Conservation (phyloP, 2,888 invertebrate genomes). For the Andrena haemorrhoa region DNA sequence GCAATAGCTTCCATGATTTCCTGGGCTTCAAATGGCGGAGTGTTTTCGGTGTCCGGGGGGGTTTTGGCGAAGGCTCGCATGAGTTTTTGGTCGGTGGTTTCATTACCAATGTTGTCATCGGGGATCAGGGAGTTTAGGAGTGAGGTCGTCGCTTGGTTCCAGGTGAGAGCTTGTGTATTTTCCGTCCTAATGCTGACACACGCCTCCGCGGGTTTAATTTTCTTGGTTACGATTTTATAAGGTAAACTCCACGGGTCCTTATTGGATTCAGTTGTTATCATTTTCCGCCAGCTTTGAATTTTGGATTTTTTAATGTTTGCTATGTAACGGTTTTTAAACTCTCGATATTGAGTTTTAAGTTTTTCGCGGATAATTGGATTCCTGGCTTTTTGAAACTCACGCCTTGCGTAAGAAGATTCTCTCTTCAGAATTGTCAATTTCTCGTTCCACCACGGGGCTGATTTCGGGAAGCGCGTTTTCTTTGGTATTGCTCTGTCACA, state of each 20-base stretch:
- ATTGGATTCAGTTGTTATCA: background rate
- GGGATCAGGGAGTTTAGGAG: background rate
- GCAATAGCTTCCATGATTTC: background rate
- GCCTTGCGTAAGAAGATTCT: background rate
- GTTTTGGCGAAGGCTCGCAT: background rate
- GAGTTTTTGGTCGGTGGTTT: background rate
- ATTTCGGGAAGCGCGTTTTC: conserved; percentile 22
- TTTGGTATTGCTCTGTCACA: background rate
- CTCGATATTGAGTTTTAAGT: background rate
- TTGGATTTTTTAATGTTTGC: background rate
- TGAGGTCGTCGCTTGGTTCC: background rate
- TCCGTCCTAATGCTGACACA: background rate
- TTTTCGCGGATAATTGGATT: background rate
- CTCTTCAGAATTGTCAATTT: background rate
- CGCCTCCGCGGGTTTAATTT: background rate
- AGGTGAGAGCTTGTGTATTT: background rate
- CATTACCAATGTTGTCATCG: background rate
- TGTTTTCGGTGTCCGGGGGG: background rate
- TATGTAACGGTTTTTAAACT: background rate
- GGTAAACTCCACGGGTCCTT: background rate
- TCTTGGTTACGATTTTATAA: background rate
- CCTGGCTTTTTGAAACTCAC: background rate
- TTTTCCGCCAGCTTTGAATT: background rate
- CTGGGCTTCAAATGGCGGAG: background rate
- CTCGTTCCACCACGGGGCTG: conserved; percentile 14